These are phyloP conservation scores for Papilio machaon DNA, from an alignment of 1,140 invertebrate species.

Conservation along the genomic window DNA sequence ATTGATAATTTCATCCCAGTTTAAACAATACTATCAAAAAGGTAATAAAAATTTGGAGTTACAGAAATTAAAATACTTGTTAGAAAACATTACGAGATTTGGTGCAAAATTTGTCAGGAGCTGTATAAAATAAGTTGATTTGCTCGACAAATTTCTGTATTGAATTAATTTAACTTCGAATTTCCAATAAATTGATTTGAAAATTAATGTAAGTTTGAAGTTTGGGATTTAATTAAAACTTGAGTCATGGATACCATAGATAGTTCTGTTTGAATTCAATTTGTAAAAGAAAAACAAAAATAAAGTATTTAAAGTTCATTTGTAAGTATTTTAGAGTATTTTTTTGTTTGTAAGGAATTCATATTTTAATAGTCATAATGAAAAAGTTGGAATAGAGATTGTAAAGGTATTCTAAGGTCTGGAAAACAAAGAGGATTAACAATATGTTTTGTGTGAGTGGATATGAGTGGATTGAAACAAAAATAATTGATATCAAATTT, in stretches of 20 bases:
- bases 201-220: conserved; percentile 13
- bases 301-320: not conserved
- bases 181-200: conserved; percentile 26
- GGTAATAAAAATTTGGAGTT: no score
- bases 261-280: not conserved
- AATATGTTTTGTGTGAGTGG: no score
- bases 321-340: not conserved
- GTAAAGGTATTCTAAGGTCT: no score
- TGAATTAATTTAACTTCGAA: conserved; percentile 11
- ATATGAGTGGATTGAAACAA: no score
- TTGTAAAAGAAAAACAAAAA: not conserved
- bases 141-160: conserved; percentile 12
- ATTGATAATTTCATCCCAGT: no score
- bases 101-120: not conserved
- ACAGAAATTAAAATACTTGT: not conserved
- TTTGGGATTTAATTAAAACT: conserved; percentile 20
- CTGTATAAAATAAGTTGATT: not conserved
- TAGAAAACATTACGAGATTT: not conserved
- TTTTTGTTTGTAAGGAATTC: not conserved
- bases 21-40: no score
- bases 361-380: not conserved
- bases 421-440: no score
- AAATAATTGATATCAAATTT: no score
- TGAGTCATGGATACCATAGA: not conserved
- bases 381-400: not conserved